Evolutionary conservation across 2,797 vertebrate genomes (phyloP), one percentile per base, ranked within the genome.

Genomic region (Ciconia nigra): DNA sequence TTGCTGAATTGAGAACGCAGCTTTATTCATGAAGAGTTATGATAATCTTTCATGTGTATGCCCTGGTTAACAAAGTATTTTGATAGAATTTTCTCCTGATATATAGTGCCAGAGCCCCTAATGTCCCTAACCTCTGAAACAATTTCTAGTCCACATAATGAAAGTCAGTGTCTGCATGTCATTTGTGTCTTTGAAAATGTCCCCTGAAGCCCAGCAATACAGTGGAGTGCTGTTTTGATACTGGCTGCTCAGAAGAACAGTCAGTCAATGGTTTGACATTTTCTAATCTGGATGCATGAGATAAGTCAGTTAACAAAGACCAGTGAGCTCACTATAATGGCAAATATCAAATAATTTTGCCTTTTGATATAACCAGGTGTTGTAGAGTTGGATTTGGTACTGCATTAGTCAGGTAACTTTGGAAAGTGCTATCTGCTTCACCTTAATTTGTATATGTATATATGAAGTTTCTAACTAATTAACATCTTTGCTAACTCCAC

Each of bases 261-360:
- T 62, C 91, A 81, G 33, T 71, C 83, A 90, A 59, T 42, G 59
- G 52, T 92, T 42, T 90, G 90, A 94, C 83, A 72, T 96, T 94
- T 95, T 83, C 90, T 93, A 83, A 93, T 92, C 86, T 71, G 86
- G 46, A 67, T 69, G 15, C 49, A 41, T 39, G 66, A 67, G 71
- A 65, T 92, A 95, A 90, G 19, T 46, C 44, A 74, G 29, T 67
- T 90, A 93, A 81, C 49, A 92, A 87, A 80, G 35, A 20, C 35
- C 49, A 41, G 20, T 20, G 42, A 74, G 54, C 13, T 91, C 37
- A 28, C 33, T 69, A 9, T 57, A 82, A 90, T 67, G 63, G 37
- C 42, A 90, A 82, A 62, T 42, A 82, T 85, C 1, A 95, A 95
- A 92, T 22, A 80, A 59, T 73, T 83, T 69, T 86, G 17, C 79